Base-by-base conservation (phyloP, 2,888 invertebrate species). In the Melinopterus prodromus region DNA sequence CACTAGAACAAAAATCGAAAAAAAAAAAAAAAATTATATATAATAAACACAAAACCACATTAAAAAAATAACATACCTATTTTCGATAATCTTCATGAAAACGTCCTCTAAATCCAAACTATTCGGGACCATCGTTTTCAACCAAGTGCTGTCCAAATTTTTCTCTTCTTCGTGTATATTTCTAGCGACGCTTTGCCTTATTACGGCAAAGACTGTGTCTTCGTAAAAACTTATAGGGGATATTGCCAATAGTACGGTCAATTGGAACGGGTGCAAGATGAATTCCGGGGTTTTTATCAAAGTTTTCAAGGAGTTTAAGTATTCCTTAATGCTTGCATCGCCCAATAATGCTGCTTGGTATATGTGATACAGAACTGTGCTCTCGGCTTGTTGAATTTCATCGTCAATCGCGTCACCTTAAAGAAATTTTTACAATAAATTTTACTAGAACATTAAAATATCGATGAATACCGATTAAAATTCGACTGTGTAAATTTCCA, bases 301-400 rank as follows among this genome's bases (percentile, higher is more conserved):
- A 83, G 88, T 91, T 90, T 92, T 91, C 35, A 89, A 84, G 70
- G 87, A 88, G 76, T 84, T 86, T 6, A 91, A 82, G 79, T 91
- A 91, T 78, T 91, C 90, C 82, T 88, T 90, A 15, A 91, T 88
- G 74, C 87, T 88, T 69, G 89, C 88, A 70, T 90, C 87, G 71
- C 90, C 89, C 69, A 89, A 82, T 16, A 88, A 86, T 2, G 90
- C 89, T 1, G 90, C 88, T 80, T 90, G 89, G 82, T 90, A 88
- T 37, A 93, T 91, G 84, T 93, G 92, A 87, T 91, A 93, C 6
- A 93, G 85, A 26, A 93, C 90, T 0, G 92, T 93, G 83, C 93
- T 92, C 87, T 93, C 93, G 2, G 91, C 90, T 84, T 92, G 91
- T 78, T 91, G 88, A n/a, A 91, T 84, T 83, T 93, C 92, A 83